These are phyloP conservation scores for Diadegma fenestrale DNA, from an alignment of 2,888 invertebrate genomes.

Conservation along the genomic window DNA sequence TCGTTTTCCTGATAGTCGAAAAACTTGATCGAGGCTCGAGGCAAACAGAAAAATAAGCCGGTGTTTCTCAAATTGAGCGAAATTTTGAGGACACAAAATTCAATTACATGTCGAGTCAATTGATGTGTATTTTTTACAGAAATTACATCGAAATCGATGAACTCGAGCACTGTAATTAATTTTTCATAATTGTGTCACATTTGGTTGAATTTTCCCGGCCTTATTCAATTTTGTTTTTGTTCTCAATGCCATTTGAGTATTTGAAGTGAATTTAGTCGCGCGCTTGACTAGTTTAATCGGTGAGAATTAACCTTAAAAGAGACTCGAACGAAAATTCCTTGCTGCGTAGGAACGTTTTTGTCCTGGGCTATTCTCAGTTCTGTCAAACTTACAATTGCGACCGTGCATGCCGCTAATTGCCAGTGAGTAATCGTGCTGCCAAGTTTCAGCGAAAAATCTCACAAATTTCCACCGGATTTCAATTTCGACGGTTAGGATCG, in stretches of 20 bases:
- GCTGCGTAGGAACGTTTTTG: neutral
- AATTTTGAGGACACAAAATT: too few species aligned
- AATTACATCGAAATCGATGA: neutral
- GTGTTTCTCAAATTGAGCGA: neutral
- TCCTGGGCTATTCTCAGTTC: neutral
- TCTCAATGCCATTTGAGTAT: neutral
- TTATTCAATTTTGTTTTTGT: neutral
- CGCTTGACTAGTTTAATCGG: neutral
- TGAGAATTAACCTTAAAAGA: neutral
- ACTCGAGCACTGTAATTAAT: neutral
- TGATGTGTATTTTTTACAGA: neutral
- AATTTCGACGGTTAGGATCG: neutral
- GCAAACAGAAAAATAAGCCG: constrained; percentile 8
- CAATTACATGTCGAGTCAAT: neutral
- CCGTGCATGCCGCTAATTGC: neutral
- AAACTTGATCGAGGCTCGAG: too few species aligned
- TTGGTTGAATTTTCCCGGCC: neutral
- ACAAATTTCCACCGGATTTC: neutral
- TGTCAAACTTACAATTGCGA: neutral
- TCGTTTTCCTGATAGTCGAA: too few species aligned
- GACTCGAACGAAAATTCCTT: neutral
- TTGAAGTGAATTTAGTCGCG: neutral
- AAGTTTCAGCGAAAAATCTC: neutral
- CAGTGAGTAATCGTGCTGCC: neutral
- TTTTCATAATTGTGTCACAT: neutral